A percentile compares a stretch with the other conserved stretches of the same genome.
phyloP scores from a whole-genome alignment of 2,797 vertebrate species.

The Gymnocypris eckloni region DNA sequence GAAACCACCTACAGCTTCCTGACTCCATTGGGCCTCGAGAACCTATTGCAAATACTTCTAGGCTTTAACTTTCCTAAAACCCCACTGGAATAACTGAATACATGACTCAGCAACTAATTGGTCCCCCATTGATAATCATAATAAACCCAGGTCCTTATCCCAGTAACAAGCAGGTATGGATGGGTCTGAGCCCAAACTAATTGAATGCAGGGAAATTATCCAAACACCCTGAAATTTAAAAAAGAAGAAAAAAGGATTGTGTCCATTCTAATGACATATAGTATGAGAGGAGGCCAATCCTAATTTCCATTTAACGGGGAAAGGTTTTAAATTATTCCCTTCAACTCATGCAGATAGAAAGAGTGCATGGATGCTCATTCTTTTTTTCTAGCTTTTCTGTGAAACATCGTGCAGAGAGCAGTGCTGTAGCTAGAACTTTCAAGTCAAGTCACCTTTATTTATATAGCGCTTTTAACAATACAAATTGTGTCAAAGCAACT shows the following conservation, averaged over 20 bases:
- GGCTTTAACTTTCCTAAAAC: background rate
- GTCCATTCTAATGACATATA: too few species aligned
- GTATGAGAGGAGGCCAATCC: too few species aligned
- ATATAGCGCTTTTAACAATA: too few species aligned
- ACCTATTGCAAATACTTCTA: background rate
- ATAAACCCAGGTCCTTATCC: background rate
- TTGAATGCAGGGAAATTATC: background rate
- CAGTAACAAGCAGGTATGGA: background rate
- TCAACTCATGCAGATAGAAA: too few species aligned
- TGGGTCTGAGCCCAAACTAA: background rate
- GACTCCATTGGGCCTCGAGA: background rate
- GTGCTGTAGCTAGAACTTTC: too few species aligned
- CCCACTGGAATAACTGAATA: background rate
- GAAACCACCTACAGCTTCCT: background rate
- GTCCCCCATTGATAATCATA: background rate
- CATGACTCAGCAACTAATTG: background rate
- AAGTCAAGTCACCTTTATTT: too few species aligned
- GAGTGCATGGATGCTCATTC: too few species aligned
- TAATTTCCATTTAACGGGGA: too few species aligned
- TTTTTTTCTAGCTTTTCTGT: too few species aligned
- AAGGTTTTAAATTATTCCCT: too few species aligned
- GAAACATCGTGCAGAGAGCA: too few species aligned
- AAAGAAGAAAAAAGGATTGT: background rate
- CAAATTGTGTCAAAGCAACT: too few species aligned
- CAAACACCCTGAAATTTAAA: background rate